Evolutionary conservation across 1,140 invertebrate genomes (phyloP).

Genomic region (Aphidius ervi): DNA sequence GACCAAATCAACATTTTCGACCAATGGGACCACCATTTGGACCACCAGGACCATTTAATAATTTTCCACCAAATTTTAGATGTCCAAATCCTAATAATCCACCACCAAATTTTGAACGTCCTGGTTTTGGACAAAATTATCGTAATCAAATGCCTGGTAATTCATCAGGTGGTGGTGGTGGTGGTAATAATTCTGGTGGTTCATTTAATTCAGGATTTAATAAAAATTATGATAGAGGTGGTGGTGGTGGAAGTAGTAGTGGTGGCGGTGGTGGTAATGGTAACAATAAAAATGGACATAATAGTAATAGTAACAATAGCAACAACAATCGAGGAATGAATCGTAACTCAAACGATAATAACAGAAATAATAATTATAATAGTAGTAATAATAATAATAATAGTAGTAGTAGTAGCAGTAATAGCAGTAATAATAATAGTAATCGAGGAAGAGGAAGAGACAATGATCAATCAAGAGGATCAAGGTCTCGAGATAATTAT

Average conservation of each 20-base stretch:
- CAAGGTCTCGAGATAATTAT: constrained; percentile 42
- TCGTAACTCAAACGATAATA: constrained; percentile 38
- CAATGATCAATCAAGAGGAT: constrained; percentile 37
- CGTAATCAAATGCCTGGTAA: constrained; percentile 29
- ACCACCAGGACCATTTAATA: constrained; percentile 31
- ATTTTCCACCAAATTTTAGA: constrained; percentile 42
- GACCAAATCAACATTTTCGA: constrained; percentile 42
- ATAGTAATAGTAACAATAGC: too few relatives aligned
- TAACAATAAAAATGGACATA: constrained; percentile 33
- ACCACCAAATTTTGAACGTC: constrained; percentile 42
- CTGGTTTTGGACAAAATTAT: constrained; percentile 42
- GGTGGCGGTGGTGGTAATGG: constrained; percentile 11
- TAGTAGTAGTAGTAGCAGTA: constrained; percentile 36
- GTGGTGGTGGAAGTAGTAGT: constrained; percentile 8
- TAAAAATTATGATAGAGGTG: constrained; percentile 21
- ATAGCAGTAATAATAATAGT: constrained; percentile 40
- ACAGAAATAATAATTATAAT: constrained; percentile 41
- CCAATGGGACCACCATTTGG: constrained; percentile 38
- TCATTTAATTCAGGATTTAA: constrained; percentile 35
- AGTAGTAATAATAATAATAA: constrained; percentile 42
- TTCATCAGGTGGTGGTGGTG: constrained; percentile 25
- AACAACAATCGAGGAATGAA: constrained; percentile 31
- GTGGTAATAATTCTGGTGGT: constrained; percentile 19
- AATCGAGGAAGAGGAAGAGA: constrained; percentile 44
- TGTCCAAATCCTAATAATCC: constrained; percentile 31